Percentiles rank a stretch among this genome's conserved stretches.
phyloP scores from a whole-genome alignment of 2,797 vertebrate species.

The Pipistrellus pipistrellus region DNA sequence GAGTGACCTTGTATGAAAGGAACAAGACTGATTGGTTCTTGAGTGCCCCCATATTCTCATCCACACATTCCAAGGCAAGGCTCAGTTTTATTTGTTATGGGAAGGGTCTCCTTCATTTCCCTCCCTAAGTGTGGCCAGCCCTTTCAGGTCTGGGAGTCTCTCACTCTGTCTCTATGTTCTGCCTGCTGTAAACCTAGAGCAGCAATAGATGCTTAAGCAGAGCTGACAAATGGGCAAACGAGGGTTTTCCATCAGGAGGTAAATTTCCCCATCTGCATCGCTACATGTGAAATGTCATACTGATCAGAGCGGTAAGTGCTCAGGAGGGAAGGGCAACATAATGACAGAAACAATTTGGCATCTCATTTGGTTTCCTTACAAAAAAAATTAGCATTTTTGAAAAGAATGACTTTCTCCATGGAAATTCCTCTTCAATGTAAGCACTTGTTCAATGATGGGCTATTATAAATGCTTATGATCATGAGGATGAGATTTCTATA shows the following conservation, averaged over 20 bases:
- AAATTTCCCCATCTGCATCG: slow-evolving; percentile 61
- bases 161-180: neutral
- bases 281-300: slow-evolving; percentile 62
- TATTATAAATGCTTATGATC: slow-evolving; percentile 80
- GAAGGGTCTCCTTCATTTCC: neutral
- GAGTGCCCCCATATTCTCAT: neutral
- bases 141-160: neutral
- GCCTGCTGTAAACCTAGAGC: neutral
- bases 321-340: slow-evolving; percentile 68
- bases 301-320: slow-evolving; percentile 71
- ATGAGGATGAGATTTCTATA: slow-evolving; percentile 74
- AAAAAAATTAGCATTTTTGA: slow-evolving; percentile 78
- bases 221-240: slow-evolving; percentile 39
- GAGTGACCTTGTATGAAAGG: neutral
- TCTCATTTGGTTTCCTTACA: slow-evolving; percentile 76
- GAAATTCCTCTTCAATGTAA: slow-evolving; percentile 79
- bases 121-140: neutral
- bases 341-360: slow-evolving; percentile 75
- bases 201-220: neutral
- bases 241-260: slow-evolving; percentile 65
- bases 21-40: neutral
- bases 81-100: neutral
- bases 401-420: slow-evolving; percentile 78
- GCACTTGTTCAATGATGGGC: slow-evolving; percentile 77
- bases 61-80: neutral